Evolutionary conservation across 2,888 invertebrate species (phyloP).

Genomic region (Argyresthia albistria): DNA sequence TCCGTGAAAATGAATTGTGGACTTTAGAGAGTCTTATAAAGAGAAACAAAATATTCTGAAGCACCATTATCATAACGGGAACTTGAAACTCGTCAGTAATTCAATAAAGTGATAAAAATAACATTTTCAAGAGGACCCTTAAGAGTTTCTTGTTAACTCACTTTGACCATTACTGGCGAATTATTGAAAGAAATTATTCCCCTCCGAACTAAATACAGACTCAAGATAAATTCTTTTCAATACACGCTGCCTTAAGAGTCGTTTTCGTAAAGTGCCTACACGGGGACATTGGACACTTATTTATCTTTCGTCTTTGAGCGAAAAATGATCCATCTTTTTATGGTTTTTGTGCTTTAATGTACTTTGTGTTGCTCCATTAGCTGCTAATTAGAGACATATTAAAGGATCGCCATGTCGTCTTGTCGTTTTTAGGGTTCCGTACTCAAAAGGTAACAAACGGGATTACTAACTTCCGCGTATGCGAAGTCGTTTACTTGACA

Average conservation of each 20-base stretch:
- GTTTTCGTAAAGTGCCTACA: neutral
- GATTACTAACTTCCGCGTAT: too few species aligned
- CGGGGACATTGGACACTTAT: neutral
- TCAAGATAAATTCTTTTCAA: neutral
- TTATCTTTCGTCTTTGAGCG: neutral
- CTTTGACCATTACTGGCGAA: slow-evolving; percentile 39
- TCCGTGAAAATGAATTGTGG: too few species aligned
- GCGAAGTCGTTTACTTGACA: too few species aligned
- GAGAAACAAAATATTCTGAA: too few species aligned
- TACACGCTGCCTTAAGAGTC: neutral
- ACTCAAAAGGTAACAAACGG: neutral
- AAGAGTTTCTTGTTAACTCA: slow-evolving; percentile 45
- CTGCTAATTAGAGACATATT: slow-evolving; percentile 28
- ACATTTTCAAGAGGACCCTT: slow-evolving; percentile 24
- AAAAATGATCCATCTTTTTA: slow-evolving; percentile 33
- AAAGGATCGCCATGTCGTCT: neutral
- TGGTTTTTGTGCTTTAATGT: slow-evolving; percentile 25
- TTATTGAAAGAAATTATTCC: slow-evolving; percentile 44
- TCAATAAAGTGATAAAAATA: neutral
- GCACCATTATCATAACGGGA: too few species aligned
- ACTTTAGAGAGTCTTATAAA: too few species aligned
- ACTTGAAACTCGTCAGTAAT: neutral
- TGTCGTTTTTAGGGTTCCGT: neutral
- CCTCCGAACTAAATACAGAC: slow-evolving; percentile 17
- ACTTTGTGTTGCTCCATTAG: slow-evolving; percentile 30